phyloP scores from a whole-genome alignment of 2,888 invertebrate genomes.

The Gnatocerus cornutus region DNA sequence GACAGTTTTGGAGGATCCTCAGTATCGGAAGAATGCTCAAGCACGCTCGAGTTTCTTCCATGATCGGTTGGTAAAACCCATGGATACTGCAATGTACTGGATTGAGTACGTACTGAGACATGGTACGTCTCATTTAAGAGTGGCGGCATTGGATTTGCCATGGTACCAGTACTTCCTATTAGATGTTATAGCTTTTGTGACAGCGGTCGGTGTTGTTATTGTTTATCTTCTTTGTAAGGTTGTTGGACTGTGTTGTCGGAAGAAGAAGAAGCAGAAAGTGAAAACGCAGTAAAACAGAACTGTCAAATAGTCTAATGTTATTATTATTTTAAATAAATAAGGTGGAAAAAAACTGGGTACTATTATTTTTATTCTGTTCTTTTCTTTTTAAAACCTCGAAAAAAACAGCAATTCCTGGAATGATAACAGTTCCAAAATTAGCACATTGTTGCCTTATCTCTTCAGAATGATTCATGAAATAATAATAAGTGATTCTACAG shows the following conservation, averaged over 20 bases:
- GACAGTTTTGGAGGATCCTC: constrained; percentile 56
- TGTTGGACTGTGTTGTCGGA: not conserved
- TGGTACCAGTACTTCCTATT: constrained; percentile 51
- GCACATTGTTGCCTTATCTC: no score
- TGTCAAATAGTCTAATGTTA: no score
- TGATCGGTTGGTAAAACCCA: constrained; percentile 34
- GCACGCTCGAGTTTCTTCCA: constrained; percentile 1
- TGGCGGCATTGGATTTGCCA: constrained; percentile 46
- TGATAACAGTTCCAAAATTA: no score
- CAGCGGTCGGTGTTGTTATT: not conserved
- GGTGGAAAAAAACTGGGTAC: no score
- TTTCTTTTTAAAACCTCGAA: no score
- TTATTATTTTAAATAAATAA: no score
- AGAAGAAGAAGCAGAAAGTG: constrained; percentile 5
- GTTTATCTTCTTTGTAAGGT: constrained; percentile 8
- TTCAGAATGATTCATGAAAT: no score
- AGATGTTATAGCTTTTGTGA: constrained; percentile 42
- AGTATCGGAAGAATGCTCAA: constrained; percentile 2
- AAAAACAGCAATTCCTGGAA: no score
- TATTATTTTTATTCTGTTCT: no score
- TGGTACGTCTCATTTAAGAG: constrained; percentile 45
- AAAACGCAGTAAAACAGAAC: not conserved
- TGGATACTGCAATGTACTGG: constrained; percentile 53
- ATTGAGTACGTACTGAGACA: constrained; percentile 49
- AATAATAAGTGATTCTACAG: no score